Evolutionary conservation across 2,888 invertebrate genomes (phyloP).

Genomic region (Oligia latruncula): DNA sequence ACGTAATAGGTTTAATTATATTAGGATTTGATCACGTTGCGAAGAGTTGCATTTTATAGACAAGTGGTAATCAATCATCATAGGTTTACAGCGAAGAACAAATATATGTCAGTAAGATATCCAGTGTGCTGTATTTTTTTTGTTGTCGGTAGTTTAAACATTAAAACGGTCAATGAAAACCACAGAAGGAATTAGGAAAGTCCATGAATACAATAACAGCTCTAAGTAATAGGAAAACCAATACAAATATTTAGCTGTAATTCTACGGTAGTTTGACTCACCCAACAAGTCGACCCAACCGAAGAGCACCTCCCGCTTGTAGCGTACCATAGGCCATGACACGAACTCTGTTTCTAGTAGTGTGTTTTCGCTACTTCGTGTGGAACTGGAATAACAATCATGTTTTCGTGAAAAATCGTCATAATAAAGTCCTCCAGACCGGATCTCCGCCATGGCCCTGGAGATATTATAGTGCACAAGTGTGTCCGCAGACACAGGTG

Average conservation of each 20-base stretch:
- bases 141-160: neutral
- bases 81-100: neutral
- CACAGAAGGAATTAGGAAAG: conserved; percentile 25
- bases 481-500: too few relatives aligned
- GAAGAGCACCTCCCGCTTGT: conserved; percentile 94
- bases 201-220: conserved; percentile 9
- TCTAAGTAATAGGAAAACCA: conserved; percentile 41
- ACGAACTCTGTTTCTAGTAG: conserved; percentile 92
- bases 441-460: too few relatives aligned
- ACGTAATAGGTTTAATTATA: neutral
- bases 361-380: conserved; percentile 71
- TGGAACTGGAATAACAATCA: conserved; percentile 45
- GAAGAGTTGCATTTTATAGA: neutral
- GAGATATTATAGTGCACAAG: too few relatives aligned
- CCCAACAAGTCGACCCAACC: conserved; percentile 96
- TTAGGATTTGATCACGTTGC: neutral
- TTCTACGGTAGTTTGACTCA: conserved; percentile 71
- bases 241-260: conserved; percentile 10
- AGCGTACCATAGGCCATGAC: conserved; percentile 94
- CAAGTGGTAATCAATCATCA: neutral
- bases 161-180: conserved; percentile 9
- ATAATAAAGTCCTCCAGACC: neutral
- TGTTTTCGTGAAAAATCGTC: neutral
- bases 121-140: neutral
- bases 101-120: neutral